phyloP scores from a whole-genome alignment of 2,888 invertebrate species.

The Pristionchus arcanus region DNA sequence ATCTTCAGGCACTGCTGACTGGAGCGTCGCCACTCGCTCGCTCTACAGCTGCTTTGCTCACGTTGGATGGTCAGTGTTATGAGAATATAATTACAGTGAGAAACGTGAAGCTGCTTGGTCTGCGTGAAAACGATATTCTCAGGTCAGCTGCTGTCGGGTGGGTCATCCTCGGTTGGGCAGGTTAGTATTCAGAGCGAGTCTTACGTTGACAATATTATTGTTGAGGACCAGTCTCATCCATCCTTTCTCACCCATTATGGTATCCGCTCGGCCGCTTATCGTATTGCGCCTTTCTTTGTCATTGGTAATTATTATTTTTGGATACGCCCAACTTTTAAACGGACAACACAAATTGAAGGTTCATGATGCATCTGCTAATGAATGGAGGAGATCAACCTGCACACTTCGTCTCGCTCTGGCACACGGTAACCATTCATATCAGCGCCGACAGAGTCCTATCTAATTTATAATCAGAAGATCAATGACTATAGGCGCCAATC shows the following conservation, averaged over 20 bases:
- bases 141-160: constrained; percentile 65
- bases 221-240: constrained; percentile 83
- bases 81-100: constrained; percentile 64
- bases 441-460: not conserved
- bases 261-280: constrained; percentile 92
- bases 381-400: not conserved
- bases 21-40: constrained; percentile 8
- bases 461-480: not conserved
- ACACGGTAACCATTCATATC: not conserved
- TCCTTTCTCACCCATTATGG: constrained; percentile 89
- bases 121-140: too few species aligned
- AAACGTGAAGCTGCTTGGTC: too few species aligned
- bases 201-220: too few species aligned
- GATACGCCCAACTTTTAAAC: too few species aligned
- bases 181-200: too few species aligned
- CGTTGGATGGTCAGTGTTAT: constrained; percentile 79
- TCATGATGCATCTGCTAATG: not conserved
- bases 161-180: constrained; percentile 81
- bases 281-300: constrained; percentile 90
- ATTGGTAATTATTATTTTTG: constrained; percentile 33
- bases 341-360: not conserved
- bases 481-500: too few species aligned
- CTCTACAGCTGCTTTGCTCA: constrained; percentile 61
- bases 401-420: not conserved
- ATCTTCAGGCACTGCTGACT: not conserved